Percentiles rank a stretch among this genome's conserved stretches.
Evolutionary conservation across 2,888 invertebrate species (phyloP).

Genomic region (Allacma fusca): DNA sequence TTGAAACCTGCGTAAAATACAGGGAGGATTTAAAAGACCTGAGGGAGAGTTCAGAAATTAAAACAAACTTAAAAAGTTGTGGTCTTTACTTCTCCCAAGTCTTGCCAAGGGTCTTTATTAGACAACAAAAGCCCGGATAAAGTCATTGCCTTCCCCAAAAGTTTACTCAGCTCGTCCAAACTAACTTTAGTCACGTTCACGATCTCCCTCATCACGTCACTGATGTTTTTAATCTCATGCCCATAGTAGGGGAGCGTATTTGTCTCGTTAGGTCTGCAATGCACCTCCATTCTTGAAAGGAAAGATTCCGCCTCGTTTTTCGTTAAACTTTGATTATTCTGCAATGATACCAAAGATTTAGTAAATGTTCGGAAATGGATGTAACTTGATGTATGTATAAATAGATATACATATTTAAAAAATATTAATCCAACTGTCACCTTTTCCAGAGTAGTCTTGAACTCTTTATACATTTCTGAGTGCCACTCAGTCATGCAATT

Average conservation of each 20-base stretch:
- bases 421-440: neutral
- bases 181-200: conserved; percentile 33
- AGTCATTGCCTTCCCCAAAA: conserved; percentile 44
- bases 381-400: neutral
- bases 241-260: conserved; percentile 50
- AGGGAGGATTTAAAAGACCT: neutral
- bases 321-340: neutral
- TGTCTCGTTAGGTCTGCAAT: neutral
- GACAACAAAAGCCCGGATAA: conserved; percentile 44
- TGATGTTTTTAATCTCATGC: conserved; percentile 53
- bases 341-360: neutral
- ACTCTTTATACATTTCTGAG: neutral
- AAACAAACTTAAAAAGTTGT: no score
- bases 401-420: neutral
- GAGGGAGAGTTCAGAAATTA: no score
- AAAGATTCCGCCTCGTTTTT: conserved; percentile 28
- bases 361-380: neutral
- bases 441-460: neutral
- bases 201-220: conserved; percentile 28
- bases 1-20: neutral
- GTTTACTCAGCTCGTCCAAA: conserved; percentile 30
- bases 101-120: conserved; percentile 50
- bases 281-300: conserved; percentile 32
- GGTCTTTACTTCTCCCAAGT: neutral
- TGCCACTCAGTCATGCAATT: conserved; percentile 53